These are phyloP conservation scores for Mya arenaria DNA, from an alignment of 1,140 invertebrate genomes.

Conservation along the genomic window DNA sequence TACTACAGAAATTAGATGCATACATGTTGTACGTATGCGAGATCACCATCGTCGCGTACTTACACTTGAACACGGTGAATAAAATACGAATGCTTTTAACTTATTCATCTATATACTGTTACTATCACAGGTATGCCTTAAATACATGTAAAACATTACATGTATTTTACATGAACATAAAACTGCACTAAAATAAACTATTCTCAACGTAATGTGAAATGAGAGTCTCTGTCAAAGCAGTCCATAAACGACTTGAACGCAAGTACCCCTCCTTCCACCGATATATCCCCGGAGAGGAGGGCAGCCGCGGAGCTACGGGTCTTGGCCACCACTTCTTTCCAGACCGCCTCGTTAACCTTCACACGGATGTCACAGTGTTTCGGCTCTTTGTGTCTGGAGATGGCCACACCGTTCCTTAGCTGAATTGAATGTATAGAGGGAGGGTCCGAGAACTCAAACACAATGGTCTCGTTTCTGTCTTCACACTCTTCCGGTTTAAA, in stretches of 20 bases:
- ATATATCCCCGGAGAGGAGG: slow-evolving; percentile 32
- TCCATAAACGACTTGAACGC: slow-evolving; percentile 50
- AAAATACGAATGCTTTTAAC: too few relatives aligned
- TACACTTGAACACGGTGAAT: too few relatives aligned
- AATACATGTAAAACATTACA: too few relatives aligned
- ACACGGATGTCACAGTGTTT: slow-evolving; percentile 62
- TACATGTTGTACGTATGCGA: too few relatives aligned
- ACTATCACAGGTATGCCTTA: too few relatives aligned
- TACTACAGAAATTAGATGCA: too few relatives aligned
- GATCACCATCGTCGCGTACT: too few relatives aligned
- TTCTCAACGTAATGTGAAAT: too few relatives aligned
- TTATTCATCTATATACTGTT: too few relatives aligned
- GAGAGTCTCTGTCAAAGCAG: slow-evolving; percentile 59
- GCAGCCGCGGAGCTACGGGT: background rate
- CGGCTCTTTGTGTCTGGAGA: slow-evolving; percentile 42
- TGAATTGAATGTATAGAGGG: slow-evolving; percentile 48
- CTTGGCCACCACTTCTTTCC: slow-evolving; percentile 47
- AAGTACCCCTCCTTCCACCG: slow-evolving; percentile 47
- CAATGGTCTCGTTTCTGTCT: slow-evolving; percentile 51
- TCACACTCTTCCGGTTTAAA: slow-evolving; percentile 68
- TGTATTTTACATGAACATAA: too few relatives aligned
- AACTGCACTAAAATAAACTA: too few relatives aligned
- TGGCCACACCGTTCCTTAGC: slow-evolving; percentile 64
- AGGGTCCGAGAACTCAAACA: slow-evolving; percentile 62
- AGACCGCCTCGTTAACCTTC: slow-evolving; percentile 42